Percentiles rank a stretch among this genome's conserved stretches.
These are phyloP conservation scores for Hydrochoerus hydrochaeris DNA, from an alignment of 2,113 vertebrate species.

Conservation along the genomic window DNA sequence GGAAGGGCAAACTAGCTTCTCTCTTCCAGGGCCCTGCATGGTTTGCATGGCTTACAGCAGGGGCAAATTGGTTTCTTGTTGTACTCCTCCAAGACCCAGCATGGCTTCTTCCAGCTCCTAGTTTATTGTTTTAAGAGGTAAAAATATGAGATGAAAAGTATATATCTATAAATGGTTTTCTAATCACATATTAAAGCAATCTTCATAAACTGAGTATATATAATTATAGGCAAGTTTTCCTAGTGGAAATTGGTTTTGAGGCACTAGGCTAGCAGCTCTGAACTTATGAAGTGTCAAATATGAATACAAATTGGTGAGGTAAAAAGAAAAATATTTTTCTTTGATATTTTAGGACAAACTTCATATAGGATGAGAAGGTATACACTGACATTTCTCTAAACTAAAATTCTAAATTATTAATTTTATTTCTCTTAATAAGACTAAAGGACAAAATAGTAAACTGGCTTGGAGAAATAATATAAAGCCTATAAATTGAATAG, in stretches of 20 bases:
- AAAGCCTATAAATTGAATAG: background rate
- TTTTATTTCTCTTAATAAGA: conserved; percentile 28
- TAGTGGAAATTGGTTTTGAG: background rate
- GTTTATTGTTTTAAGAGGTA: conserved; percentile 22
- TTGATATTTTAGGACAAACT: conserved; percentile 41
- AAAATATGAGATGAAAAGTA: background rate
- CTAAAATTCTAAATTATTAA: conserved; percentile 41
- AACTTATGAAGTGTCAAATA: background rate
- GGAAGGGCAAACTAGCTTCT: no score
- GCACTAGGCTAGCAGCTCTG: background rate
- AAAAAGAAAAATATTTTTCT: conserved; percentile 26
- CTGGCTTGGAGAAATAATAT: conserved; percentile 39
- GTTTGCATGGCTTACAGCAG: no score
- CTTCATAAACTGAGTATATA: background rate
- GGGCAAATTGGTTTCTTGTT: no score
- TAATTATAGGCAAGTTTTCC: background rate
- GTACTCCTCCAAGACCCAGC: no score
- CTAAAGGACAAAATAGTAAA: background rate
- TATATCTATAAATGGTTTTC: background rate
- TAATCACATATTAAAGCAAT: background rate
- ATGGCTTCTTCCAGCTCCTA: no score
- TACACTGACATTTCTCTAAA: background rate
- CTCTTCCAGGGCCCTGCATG: no score
- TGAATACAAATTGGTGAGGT: background rate
- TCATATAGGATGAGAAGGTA: background rate